Evolutionary conservation across 2,113 vertebrate genomes (phyloP).

Genomic region (Sturnus vulgaris): DNA sequence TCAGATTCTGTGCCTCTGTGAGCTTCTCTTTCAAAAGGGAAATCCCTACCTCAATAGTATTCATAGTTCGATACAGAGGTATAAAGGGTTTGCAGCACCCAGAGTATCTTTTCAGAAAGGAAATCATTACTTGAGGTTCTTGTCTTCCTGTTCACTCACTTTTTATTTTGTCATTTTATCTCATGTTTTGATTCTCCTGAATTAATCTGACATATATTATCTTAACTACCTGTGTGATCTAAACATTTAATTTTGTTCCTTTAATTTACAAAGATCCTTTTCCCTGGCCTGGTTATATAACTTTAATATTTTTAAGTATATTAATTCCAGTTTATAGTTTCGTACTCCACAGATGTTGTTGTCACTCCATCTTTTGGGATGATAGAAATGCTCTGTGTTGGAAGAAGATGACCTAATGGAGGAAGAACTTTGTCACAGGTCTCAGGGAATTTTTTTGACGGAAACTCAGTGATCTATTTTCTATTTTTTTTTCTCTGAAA

Average conservation of each 20-base stretch:
- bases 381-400: background rate
- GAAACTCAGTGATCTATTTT: background rate
- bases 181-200: background rate
- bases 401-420: background rate
- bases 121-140: background rate
- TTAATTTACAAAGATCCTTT: background rate
- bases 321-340: background rate
- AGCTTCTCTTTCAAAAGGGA: background rate
- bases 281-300: background rate
- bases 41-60: background rate
- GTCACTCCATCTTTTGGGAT: background rate
- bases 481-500: background rate
- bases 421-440: background rate
- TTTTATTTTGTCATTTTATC: background rate
- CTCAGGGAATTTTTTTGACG: background rate
- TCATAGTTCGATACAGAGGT: rapidly evolving
- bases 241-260: background rate
- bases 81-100: background rate
- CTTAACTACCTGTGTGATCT: background rate
- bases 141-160: background rate
- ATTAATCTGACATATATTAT: background rate
- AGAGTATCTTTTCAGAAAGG: background rate
- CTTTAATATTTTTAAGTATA: background rate
- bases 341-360: background rate
- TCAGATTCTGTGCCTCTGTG: background rate